A percentile compares a stretch with the other conserved stretches of the same genome.
Conservation (phyloP, 2,113 vertebrate species). For the Helogale parvula region DNA sequence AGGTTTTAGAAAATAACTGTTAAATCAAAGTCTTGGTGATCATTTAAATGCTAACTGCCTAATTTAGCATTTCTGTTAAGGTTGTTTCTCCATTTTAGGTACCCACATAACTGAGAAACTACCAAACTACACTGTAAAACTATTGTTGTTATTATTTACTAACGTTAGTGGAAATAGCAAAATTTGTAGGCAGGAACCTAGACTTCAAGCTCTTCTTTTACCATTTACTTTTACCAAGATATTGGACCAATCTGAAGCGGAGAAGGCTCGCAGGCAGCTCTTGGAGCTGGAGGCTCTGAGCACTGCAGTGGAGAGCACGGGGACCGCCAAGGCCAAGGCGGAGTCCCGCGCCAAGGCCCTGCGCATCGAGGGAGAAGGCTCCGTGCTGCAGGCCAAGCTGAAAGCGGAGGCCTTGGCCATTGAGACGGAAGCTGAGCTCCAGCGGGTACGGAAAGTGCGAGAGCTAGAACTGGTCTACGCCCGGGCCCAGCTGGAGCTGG, state of each 20-base stretch:
- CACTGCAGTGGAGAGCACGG: slow-evolving; percentile 92
- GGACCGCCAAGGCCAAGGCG: slow-evolving; percentile 91
- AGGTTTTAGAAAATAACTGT: neutral
- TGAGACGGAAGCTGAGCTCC: slow-evolving; percentile 91
- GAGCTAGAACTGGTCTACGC: slow-evolving; percentile 89
- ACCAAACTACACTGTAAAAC: neutral
- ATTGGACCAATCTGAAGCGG: slow-evolving; percentile 91
- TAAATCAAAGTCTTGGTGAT: neutral
- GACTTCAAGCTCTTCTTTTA: neutral
- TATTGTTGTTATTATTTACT: neutral
- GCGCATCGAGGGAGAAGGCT: slow-evolving; percentile 92
- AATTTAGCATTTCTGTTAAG: neutral
- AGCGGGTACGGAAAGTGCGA: slow-evolving; percentile 86
- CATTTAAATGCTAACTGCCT: neutral
- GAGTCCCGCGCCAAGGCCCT: slow-evolving; percentile 90
- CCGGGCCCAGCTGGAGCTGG: slow-evolving; percentile 86
- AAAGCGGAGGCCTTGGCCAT: slow-evolving; percentile 90
- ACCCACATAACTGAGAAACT: neutral
- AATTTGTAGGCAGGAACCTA: neutral
- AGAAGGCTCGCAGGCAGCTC: slow-evolving; percentile 90
- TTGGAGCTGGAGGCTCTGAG: slow-evolving; percentile 93
- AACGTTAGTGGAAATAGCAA: neutral
- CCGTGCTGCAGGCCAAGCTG: slow-evolving; percentile 91
- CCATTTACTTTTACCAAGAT: slow-evolving; percentile 79
- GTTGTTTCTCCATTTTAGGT: neutral